Evolutionary conservation across 2,888 invertebrate genomes (phyloP).

Genomic region (Spodoptera exigua): DNA sequence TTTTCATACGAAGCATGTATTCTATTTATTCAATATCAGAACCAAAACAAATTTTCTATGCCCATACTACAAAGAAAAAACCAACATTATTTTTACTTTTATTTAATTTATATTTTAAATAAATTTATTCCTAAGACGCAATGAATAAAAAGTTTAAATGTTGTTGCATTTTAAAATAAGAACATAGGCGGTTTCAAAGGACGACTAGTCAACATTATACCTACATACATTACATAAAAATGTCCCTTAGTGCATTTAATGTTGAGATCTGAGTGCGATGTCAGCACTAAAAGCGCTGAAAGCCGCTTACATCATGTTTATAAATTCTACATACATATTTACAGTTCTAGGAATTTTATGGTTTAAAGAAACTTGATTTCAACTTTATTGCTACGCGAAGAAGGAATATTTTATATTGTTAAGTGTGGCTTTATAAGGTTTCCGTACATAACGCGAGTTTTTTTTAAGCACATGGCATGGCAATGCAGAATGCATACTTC

Average conservation of each 20-base stretch:
- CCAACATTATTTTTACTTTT: not conserved
- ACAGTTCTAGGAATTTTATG: not conserved
- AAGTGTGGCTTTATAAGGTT: too few relatives aligned
- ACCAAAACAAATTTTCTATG: too few relatives aligned
- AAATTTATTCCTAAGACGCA: too few relatives aligned
- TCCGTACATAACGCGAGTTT: too few relatives aligned
- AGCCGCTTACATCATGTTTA: constrained; percentile 26
- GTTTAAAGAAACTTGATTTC: too few relatives aligned
- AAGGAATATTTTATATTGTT: too few relatives aligned
- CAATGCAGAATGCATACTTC: not conserved
- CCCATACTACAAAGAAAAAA: too few relatives aligned
- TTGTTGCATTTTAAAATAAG: not conserved
- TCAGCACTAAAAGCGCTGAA: constrained; percentile 8
- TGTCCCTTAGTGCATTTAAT: constrained; percentile 3
- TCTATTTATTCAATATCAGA: too few relatives aligned
- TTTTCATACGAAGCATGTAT: too few relatives aligned
- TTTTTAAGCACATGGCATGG: not conserved
- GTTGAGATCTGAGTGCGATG: constrained; percentile 12
- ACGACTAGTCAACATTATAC: constrained; percentile 11
- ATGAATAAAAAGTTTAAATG: too few relatives aligned
- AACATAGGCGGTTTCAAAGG: not conserved
- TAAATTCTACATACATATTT: constrained; percentile 28
- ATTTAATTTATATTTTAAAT: not conserved
- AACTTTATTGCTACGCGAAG: too few relatives aligned
- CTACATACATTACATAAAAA: not conserved